phyloP scores from a whole-genome alignment of 2,113 vertebrate genomes.

The Ochotona curzoniae region DNA sequence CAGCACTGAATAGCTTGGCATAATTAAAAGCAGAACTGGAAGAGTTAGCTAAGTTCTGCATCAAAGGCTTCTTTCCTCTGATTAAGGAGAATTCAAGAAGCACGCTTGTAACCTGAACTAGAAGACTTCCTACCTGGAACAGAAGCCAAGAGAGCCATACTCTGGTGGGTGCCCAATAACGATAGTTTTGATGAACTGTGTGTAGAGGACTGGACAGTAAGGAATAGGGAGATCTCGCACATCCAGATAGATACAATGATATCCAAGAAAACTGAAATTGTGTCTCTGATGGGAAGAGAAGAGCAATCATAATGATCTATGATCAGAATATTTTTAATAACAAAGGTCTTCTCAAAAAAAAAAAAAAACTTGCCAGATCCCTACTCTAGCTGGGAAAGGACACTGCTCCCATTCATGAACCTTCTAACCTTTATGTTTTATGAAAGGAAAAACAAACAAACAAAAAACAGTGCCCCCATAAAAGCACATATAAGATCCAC shows the following conservation, averaged over 20 bases:
- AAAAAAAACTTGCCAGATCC: not conserved
- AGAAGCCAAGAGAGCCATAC: not conserved
- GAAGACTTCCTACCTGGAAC: not conserved
- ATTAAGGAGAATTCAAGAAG: not conserved
- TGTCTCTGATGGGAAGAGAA: not conserved
- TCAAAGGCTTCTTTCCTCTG: not conserved
- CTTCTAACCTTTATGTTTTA: not conserved
- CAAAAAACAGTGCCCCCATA: no score
- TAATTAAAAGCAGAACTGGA: not conserved
- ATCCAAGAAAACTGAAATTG: not conserved
- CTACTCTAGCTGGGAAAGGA: not conserved
- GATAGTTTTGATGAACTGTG: not conserved
- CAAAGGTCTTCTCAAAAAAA: not conserved
- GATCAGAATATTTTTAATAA: not conserved
- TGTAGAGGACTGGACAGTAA: no score
- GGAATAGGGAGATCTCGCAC: no score
- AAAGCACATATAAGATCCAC: not conserved
- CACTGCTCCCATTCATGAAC: not conserved
- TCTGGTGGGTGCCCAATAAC: no score
- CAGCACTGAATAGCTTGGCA: not conserved
- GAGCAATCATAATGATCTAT: not conserved
- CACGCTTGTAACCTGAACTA: not conserved
- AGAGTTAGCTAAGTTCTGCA: not conserved
- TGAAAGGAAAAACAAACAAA: not conserved
- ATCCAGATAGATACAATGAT: not conserved